A percentile compares a stretch with the other conserved stretches of the same genome.
phyloP scores from a whole-genome alignment of 1,140 invertebrate species.

The Psix sp. region DNA sequence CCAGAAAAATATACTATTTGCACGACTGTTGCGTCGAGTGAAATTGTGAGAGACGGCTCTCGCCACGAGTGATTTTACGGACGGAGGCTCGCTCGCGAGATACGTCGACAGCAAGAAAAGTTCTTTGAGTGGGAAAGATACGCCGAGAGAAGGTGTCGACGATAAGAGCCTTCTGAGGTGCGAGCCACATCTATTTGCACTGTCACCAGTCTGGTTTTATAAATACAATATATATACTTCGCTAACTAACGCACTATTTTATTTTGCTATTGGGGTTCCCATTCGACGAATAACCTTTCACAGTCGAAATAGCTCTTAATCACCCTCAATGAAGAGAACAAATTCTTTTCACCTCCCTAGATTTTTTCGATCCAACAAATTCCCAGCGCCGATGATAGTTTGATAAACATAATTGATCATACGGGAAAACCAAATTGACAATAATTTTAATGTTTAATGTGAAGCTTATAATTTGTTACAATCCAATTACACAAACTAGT shows the following conservation, averaged over 20 bases:
- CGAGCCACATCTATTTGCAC: conserved; percentile 57
- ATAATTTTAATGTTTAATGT: no score
- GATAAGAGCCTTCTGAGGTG: conserved; percentile 22
- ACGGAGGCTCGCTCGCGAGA: conserved; percentile 28
- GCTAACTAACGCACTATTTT: no score
- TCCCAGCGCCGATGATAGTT: no score
- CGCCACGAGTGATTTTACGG: conserved; percentile 59
- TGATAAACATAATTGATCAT: no score
- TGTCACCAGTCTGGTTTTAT: conserved; percentile 20
- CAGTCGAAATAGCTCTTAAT: conserved; percentile 24
- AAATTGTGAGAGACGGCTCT: conserved; percentile 39
- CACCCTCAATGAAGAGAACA: conserved; percentile 7
- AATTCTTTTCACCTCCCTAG: conserved; percentile 6
- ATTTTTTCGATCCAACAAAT: background rate
- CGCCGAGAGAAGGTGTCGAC: conserved; percentile 38
- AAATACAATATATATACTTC: no score
- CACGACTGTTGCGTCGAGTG: conserved; percentile 36
- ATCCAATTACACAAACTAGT: no score
- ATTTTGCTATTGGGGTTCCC: no score
- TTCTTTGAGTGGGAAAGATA: conserved; percentile 63
- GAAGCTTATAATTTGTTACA: no score
- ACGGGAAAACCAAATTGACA: no score
- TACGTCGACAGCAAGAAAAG: conserved; percentile 63
- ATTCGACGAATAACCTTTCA: conserved; percentile 30
- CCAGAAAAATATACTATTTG: conserved; percentile 42